phyloP scores from a whole-genome alignment of 2,888 invertebrate genomes.

The Mesorhabditis belari region DNA sequence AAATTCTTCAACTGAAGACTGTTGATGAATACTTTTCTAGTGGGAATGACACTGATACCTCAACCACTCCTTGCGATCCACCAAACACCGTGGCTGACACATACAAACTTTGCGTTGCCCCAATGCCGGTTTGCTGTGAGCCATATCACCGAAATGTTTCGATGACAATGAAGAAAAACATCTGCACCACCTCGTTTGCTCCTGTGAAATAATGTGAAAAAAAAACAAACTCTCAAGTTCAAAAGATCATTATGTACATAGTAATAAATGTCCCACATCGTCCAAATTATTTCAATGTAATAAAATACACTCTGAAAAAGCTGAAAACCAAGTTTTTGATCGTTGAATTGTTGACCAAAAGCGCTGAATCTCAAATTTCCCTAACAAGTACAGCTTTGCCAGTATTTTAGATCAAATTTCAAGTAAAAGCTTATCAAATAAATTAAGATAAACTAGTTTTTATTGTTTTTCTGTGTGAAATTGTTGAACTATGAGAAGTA shows the following conservation, averaged over 20 bases:
- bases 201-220: too few relatives aligned
- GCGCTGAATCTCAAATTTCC: too few relatives aligned
- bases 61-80: neutral
- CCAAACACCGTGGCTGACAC: neutral
- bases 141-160: neutral
- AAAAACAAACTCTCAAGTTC: neutral
- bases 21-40: too few relatives aligned
- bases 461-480: too few relatives aligned
- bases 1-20: too few relatives aligned
- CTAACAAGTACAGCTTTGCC: too few relatives aligned
- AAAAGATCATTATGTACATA: neutral
- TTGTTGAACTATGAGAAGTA: too few relatives aligned
- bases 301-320: neutral
- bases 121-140: neutral
- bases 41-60: neutral
- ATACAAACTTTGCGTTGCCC: neutral
- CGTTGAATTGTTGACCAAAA: too few relatives aligned
- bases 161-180: neutral
- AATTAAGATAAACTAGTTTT: too few relatives aligned
- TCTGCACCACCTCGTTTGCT: neutral
- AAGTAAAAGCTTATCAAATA: too few relatives aligned
- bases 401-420: too few relatives aligned
- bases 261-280: neutral
- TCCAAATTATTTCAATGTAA: neutral
- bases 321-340: too few relatives aligned